A percentile compares a stretch with the other conserved stretches of the same genome.
Evolutionary conservation across 2,888 invertebrate genomes (phyloP).

Genomic region (Slavum lentiscoides): DNA sequence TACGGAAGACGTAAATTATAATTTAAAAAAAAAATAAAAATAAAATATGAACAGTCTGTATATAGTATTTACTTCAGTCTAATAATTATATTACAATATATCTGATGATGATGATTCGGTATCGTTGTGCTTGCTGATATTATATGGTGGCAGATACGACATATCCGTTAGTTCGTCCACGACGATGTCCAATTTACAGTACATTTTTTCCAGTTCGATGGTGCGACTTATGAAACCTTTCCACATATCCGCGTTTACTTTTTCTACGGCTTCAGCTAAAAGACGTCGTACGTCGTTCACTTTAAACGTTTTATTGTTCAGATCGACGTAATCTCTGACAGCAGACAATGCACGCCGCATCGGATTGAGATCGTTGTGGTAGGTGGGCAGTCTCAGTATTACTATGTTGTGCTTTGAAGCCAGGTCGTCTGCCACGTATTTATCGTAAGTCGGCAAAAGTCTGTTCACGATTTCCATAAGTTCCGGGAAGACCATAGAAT

Average conservation of each 20-base stretch:
- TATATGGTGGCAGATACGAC: too few relatives aligned
- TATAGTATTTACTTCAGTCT: too few relatives aligned
- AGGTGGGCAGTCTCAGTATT: not conserved
- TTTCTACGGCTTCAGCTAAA: not conserved
- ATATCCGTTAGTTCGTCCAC: not conserved
- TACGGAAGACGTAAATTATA: too few relatives aligned
- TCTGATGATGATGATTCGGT: too few relatives aligned
- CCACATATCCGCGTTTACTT: not conserved
- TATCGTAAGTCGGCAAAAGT: constrained; percentile 4
- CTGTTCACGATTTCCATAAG: constrained; percentile 7
- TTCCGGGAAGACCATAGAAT: not conserved
- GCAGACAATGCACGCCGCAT: constrained; percentile 6
- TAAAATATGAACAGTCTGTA: too few relatives aligned
- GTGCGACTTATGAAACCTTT: not conserved
- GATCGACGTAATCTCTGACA: not conserved
- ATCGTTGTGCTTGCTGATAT: too few relatives aligned
- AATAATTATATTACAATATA: too few relatives aligned
- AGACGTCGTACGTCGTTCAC: not conserved
- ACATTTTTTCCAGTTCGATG: not conserved
- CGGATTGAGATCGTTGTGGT: not conserved
- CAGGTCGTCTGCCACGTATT: not conserved
- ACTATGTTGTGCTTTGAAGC: not conserved
- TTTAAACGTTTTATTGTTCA: not conserved
- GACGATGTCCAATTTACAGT: not conserved
- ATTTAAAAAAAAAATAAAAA: too few relatives aligned